These are phyloP conservation scores for Megalopta genalis DNA, from an alignment of 1,140 invertebrate genomes.

Conservation along the genomic window DNA sequence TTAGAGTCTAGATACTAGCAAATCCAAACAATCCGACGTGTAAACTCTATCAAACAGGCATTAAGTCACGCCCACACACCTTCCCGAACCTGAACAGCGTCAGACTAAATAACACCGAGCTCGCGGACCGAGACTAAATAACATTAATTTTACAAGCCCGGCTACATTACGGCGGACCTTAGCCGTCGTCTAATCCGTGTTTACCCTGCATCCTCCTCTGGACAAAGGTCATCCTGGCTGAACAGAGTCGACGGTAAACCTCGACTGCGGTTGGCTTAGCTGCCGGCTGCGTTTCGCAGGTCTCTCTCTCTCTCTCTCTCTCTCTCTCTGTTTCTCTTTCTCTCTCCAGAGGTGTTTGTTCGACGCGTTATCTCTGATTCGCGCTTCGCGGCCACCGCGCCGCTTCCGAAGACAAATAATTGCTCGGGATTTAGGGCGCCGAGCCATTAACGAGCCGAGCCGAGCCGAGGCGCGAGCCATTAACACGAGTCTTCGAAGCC, in stretches of 20 bases:
- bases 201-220: not conserved
- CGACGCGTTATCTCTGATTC: not conserved
- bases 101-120: not conserved
- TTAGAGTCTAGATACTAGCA: not conserved
- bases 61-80: not conserved
- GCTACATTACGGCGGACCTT: too few relatives aligned
- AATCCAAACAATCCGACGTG: not conserved
- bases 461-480: not conserved
- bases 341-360: not conserved
- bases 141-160: too few relatives aligned
- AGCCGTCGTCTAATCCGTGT: not conserved
- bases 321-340: too few relatives aligned
- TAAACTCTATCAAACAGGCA: not conserved
- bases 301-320: too few relatives aligned
- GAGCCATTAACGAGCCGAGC: not conserved
- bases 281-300: not conserved
- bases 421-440: not conserved
- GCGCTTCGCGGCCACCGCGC: not conserved
- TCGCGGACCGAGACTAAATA: too few relatives aligned
- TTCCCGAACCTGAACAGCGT: not conserved
- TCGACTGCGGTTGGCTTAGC: conserved; percentile 31
- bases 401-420: conserved; percentile 9
- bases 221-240: not conserved
- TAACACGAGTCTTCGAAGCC: not conserved
- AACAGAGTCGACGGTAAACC: not conserved